A percentile compares a stretch with the other conserved stretches of the same genome.
Conservation (phyloP, 2,888 invertebrate genomes). For the Chymomyza fuscimana region DNA sequence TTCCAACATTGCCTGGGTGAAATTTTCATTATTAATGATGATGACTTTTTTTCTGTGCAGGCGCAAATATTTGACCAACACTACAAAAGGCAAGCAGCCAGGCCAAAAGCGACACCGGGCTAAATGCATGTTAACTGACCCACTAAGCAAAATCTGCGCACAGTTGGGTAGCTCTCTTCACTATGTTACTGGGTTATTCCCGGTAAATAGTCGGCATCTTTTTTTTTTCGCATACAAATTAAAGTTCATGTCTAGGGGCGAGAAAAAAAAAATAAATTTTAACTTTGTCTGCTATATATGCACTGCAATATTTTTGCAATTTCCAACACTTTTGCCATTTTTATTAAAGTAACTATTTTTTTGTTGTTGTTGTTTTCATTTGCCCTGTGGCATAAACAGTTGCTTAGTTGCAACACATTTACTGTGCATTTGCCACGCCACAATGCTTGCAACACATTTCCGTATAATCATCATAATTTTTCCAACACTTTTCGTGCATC, state of each 20-base stretch:
- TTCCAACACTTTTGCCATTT: slow-evolving; percentile 59
- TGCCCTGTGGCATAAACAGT: slow-evolving; percentile 1
- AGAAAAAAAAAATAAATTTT: neutral
- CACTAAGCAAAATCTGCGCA: slow-evolving; percentile 44
- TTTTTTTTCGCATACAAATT: neutral
- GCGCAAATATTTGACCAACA: slow-evolving; percentile 67
- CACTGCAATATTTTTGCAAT: slow-evolving; percentile 55
- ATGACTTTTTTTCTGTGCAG: slow-evolving; percentile 60
- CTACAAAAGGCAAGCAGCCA: slow-evolving; percentile 36
- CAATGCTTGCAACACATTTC: slow-evolving; percentile 67
- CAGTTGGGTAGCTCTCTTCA: neutral
- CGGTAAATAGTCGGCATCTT: neutral
- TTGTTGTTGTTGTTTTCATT: slow-evolving; percentile 8
- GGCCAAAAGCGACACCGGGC: slow-evolving; percentile 33
- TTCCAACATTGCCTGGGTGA: slow-evolving; percentile 58
- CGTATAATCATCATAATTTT: slow-evolving; percentile 71
- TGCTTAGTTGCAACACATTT: slow-evolving; percentile 1
- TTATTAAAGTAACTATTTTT: slow-evolving; percentile 46
- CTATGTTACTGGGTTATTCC: slow-evolving; percentile 1
- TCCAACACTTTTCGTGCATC: slow-evolving; percentile 43
- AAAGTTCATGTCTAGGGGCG: neutral
- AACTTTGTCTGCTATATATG: neutral
- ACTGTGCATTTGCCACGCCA: slow-evolving; percentile 3
- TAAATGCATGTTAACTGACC: slow-evolving; percentile 61
- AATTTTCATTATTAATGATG: slow-evolving; percentile 73